Evolutionary conservation across 2,113 vertebrate genomes (phyloP).

Genomic region (Cyanoliseus patagonus): DNA sequence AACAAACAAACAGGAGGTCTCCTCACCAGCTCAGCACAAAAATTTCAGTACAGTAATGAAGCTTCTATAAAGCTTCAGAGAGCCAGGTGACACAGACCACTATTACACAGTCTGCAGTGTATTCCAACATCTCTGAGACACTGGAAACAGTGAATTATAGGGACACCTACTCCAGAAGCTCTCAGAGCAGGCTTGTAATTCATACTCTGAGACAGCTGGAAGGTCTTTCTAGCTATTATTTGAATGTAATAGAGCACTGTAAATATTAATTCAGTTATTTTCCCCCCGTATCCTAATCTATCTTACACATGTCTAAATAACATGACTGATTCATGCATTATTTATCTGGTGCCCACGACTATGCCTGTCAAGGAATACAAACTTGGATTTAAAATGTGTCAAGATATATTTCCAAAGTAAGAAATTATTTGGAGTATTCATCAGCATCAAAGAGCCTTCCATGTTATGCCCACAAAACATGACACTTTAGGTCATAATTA

Average conservation of each 20-base stretch:
- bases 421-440: background rate
- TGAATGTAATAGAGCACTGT: background rate
- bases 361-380: background rate
- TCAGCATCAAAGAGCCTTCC: background rate
- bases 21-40: background rate
- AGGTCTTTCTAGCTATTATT: constrained; percentile 6
- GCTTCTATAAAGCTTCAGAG: background rate
- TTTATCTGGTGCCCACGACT: background rate
- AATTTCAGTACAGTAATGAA: background rate
- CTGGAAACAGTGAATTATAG: background rate
- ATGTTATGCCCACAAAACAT: background rate
- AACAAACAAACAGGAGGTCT: background rate
- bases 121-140: background rate
- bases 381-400: background rate
- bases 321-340: background rate
- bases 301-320: background rate
- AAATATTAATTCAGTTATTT: background rate
- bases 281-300: background rate
- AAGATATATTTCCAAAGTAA: background rate
- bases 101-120: background rate
- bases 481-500: background rate
- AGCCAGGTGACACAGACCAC: background rate
- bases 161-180: background rate
- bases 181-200: background rate
- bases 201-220: background rate